Base-by-base conservation (phyloP, 2,888 invertebrate species). In the Incurvaria masculella region DNA sequence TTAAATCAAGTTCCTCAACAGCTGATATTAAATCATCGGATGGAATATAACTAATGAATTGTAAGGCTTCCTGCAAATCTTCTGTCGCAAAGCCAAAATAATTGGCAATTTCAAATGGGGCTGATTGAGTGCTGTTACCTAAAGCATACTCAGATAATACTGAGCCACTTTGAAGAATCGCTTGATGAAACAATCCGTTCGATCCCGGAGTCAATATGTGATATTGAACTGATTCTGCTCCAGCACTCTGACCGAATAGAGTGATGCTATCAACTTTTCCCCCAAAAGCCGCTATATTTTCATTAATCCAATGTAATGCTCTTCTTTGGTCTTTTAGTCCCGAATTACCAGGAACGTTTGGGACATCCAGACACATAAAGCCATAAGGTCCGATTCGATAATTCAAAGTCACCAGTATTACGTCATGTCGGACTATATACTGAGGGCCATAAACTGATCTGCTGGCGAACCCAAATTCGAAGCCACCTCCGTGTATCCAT, bases 291-390 rank as follows among this genome's bases (percentile, higher is more conserved):
- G 55, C 57, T 21, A 70, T 69, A 41, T 69, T 64, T 5, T 62
- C 49, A 46, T 61, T 63, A 0, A 71, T 56, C 70, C 70, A 71
- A 53, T 59, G 59, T 3, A 71, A 52, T 23, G 65, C 69, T 11
- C 60, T 20, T 1, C 58, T 33, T 53, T 70, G 70, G 47, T 71
- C 71, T 57, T 68, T 69, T 0, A 71, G 53, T 0, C 71, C 70
- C 53, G 66, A 64, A 45, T 71, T 71, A 14, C 69, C 69, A 2
- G 68, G 61, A 11, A 63, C 56, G 42, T 61, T 59, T 6, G 62
- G 59, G n/a, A 52, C 59, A 44, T 63, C 61, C 1, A 69, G 57
- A 42, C 68, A 68, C 65, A 70, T 66, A 46, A 70, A 70, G 10
- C 70, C 70, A 43, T 66, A 70, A 1, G 65, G 59, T 16, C 66